Conservation (phyloP, 2,113 vertebrate genomes). For the Grallaria varia region DNA sequence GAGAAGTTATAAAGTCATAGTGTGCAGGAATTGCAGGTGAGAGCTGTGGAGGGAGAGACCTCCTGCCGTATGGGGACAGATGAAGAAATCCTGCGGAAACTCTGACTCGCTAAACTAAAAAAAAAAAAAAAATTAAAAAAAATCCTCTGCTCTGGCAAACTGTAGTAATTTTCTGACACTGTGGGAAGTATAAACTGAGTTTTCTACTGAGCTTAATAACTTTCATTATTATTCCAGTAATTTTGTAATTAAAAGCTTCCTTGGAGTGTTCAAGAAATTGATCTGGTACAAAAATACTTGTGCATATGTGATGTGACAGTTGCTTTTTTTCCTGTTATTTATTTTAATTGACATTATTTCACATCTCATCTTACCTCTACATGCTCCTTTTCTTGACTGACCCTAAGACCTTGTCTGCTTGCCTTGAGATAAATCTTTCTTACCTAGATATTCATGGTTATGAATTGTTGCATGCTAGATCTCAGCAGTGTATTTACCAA, state of each 20-base stretch:
- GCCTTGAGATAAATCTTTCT: background rate
- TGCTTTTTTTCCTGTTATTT: background rate
- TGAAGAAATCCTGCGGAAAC: background rate
- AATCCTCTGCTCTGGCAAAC: rapidly evolving
- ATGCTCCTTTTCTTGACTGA: background rate
- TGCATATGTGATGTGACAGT: background rate
- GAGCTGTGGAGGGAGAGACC: background rate
- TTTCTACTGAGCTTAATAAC: background rate
- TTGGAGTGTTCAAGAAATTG: background rate
- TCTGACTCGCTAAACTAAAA: background rate
- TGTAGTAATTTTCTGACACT: background rate
- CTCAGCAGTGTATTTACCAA: background rate
- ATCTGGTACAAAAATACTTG: background rate
- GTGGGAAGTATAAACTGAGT: background rate
- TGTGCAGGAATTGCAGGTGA: background rate
- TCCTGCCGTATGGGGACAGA: rapidly evolving
- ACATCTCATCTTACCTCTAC: background rate
- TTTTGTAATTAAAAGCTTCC: background rate
- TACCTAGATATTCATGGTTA: background rate
- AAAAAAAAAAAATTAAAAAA: background rate
- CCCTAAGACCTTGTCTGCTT: background rate
- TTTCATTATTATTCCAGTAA: background rate
- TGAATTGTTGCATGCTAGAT: background rate
- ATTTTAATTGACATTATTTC: background rate
- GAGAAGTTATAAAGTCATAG: background rate